phyloP scores from a whole-genome alignment of 1,140 invertebrate genomes.

The Caenorhabditis tropicalis region DNA sequence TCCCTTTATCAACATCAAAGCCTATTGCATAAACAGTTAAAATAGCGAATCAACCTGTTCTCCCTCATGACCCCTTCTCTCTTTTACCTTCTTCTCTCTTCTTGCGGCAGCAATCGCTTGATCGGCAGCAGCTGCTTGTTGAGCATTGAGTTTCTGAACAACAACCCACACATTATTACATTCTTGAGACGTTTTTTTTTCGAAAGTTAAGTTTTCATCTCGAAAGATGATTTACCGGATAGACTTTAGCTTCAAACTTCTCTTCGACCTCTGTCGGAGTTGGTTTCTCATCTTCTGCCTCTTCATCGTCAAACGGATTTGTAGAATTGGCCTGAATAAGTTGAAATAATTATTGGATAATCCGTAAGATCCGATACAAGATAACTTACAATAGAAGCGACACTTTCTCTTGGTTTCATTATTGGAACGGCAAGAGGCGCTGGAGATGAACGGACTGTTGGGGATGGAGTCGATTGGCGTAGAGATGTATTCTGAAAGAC shows the following conservation, averaged over 20 bases:
- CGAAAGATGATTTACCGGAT: conserved; percentile 53
- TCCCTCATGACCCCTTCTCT: background rate
- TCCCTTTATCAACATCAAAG: too few relatives aligned
- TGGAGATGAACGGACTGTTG: conserved; percentile 31
- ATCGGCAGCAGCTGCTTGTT: conserved; percentile 32
- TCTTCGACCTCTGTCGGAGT: conserved; percentile 44
- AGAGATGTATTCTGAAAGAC: background rate
- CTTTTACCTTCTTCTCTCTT: conserved; percentile 16
- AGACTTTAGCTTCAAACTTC: conserved; percentile 50
- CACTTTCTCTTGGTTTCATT: conserved; percentile 8
- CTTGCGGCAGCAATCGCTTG: conserved; percentile 31
- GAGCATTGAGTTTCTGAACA: conserved; percentile 39
- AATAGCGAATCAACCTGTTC: background rate
- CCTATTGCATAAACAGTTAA: too few relatives aligned
- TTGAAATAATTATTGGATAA: background rate
- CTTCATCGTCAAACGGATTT: conserved; percentile 48
- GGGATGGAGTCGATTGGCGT: background rate
- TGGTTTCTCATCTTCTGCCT: conserved; percentile 4
- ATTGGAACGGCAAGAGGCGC: background rate
- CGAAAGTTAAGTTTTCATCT: conserved; percentile 3
- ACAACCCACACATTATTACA: conserved; percentile 34
- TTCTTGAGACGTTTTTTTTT: conserved; percentile 33
- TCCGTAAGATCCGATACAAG: background rate
- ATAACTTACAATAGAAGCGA: background rate
- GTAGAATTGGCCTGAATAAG: background rate